These are phyloP conservation scores for Xestia sexstrigata DNA, from an alignment of 2,888 invertebrate species.

Conservation along the genomic window DNA sequence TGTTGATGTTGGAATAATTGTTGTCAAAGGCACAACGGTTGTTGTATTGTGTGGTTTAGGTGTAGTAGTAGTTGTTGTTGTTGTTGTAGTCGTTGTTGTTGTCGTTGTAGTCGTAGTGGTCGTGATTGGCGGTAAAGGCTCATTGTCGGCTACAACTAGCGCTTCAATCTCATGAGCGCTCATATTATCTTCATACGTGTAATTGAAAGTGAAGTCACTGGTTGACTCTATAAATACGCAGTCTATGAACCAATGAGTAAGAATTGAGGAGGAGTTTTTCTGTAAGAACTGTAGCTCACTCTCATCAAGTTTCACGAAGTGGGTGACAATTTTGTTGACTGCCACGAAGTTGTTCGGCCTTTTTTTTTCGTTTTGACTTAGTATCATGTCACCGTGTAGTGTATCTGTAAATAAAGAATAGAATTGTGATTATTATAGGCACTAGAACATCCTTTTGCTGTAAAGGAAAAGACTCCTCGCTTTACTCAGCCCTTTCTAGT, in stretches of 20 bases:
- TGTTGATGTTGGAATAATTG: slow-evolving; percentile 67
- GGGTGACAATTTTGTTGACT: slow-evolving; percentile 90
- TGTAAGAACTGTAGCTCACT: slow-evolving; percentile 92
- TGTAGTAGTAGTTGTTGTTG: slow-evolving; percentile 65
- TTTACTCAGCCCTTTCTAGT: background rate
- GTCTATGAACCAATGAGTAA: slow-evolving; percentile 95
- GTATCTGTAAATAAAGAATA: slow-evolving; percentile 79
- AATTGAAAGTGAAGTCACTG: slow-evolving; percentile 90
- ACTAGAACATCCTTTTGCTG: background rate
- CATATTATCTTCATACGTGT: slow-evolving; percentile 92
- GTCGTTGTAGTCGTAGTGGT: slow-evolving; percentile 76
- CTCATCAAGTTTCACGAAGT: slow-evolving; percentile 90
- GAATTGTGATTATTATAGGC: background rate
- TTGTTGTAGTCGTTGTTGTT: slow-evolving; percentile 67
- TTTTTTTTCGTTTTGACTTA: slow-evolving; percentile 92
- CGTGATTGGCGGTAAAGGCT: slow-evolving; percentile 89
- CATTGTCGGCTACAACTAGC: slow-evolving; percentile 93
- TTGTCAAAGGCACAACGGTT: slow-evolving; percentile 55
- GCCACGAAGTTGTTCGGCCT: slow-evolving; percentile 92
- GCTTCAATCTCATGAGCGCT: slow-evolving; percentile 92
- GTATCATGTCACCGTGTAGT: slow-evolving; percentile 92
- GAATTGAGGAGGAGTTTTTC: slow-evolving; percentile 85
- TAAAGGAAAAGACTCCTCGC: background rate
- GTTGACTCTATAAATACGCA: slow-evolving; percentile 93
- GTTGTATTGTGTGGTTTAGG: slow-evolving; percentile 54